phyloP scores from a whole-genome alignment of 2,797 vertebrate genomes.

The Labeo calbasu region DNA sequence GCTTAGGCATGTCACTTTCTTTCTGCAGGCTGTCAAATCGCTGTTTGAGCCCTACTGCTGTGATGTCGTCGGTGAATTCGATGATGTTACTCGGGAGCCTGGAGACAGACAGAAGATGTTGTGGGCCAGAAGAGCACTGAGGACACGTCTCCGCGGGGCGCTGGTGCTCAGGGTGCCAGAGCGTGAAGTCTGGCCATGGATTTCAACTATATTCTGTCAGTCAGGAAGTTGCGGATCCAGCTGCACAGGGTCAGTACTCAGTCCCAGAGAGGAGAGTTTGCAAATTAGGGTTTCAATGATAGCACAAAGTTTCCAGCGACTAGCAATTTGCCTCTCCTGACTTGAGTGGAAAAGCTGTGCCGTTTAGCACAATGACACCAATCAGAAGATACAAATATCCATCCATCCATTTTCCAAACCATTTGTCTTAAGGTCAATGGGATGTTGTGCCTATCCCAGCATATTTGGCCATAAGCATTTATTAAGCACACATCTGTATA shows the following conservation, averaged over 20 bases:
- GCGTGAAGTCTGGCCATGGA: conserved; percentile 10
- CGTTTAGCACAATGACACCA: background rate
- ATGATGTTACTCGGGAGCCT: conserved; percentile 8
- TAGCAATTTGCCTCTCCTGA: conserved; percentile 2
- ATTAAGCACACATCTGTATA: background rate
- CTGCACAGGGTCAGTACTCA: background rate
- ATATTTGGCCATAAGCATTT: background rate
- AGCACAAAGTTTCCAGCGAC: background rate
- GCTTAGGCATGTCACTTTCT: conserved; percentile 16
- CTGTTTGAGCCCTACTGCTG: conserved; percentile 2
- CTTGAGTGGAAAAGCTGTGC: background rate
- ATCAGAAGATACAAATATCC: background rate
- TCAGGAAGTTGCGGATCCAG: background rate
- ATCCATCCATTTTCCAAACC: background rate
- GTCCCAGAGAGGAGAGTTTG: conserved; percentile 1
- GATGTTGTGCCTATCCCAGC: background rate
- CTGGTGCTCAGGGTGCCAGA: conserved; percentile 8
- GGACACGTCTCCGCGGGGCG: background rate
- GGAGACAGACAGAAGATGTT: conserved; percentile 1
- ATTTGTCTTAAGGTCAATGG: background rate
- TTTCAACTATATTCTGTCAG: conserved; percentile 29
- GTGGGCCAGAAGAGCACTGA: background rate
- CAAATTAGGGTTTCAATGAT: conserved; percentile 17
- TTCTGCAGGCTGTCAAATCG: background rate
- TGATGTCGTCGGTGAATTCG: background rate